A percentile compares a stretch with the other conserved stretches of the same genome.
phyloP scores from a whole-genome alignment of 2,888 invertebrate species.

The Ptycholaimellus sp. region DNA sequence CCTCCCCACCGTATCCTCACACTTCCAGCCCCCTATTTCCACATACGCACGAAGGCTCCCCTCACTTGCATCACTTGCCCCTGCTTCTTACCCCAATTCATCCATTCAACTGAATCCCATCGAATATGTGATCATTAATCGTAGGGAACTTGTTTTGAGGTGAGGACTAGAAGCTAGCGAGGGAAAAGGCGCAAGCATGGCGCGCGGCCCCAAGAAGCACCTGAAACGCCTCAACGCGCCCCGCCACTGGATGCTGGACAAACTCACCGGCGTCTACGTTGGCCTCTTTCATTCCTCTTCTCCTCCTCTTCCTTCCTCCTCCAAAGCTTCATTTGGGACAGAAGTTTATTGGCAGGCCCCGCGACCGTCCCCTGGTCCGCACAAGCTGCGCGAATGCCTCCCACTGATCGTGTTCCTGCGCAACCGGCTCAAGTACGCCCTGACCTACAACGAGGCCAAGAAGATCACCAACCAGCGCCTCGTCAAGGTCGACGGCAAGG shows the following conservation, averaged over 20 bases:
- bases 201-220: constrained; percentile 96
- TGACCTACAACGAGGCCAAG: constrained; percentile 80
- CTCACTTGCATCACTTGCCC: too few species aligned
- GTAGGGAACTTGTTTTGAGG: background rate
- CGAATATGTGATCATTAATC: too few species aligned
- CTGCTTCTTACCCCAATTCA: too few species aligned
- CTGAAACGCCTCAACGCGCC: constrained; percentile 96
- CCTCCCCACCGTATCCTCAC: too few species aligned
- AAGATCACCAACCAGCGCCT: constrained; percentile 94
- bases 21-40: too few species aligned
- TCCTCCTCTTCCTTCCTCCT: background rate
- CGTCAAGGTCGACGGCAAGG: constrained; percentile 87
- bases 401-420: constrained; percentile 86
- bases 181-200: constrained; percentile 32
- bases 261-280: constrained; percentile 73
- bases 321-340: constrained; percentile 10
- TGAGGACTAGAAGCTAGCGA: background rate
- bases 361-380: constrained; percentile 85
- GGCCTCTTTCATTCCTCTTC: constrained; percentile 10
- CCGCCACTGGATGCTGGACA: constrained; percentile 99
- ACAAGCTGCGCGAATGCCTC: constrained; percentile 83
- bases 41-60: too few species aligned
- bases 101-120: too few species aligned
- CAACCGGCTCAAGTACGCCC: constrained; percentile 88
- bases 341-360: constrained; percentile 41